Base-by-base conservation (phyloP, 2,888 invertebrate species). In the Pocota personata region DNA sequence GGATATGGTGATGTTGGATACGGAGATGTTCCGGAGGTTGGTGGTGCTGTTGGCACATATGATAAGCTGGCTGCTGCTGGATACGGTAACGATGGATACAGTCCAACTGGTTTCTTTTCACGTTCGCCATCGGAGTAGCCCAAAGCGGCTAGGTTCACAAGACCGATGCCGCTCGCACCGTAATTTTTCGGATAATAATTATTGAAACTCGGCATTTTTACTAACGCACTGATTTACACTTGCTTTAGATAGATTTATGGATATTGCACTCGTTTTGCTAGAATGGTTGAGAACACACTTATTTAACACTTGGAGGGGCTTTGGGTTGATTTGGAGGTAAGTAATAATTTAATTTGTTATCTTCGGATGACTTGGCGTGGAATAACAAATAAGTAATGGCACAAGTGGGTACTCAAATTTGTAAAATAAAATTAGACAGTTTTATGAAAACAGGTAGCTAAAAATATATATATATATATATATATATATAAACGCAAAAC, bases 101-200 rank as follows among this genome's bases (percentile, higher is more conserved):
- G 84, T 10, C 90, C 91, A 27, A 88, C 88, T 4, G 90, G 90
- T 77, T 88, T 88, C 43, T 87, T 83, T 73, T 75, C 66, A 43
- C 79, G 75, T 72, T 87, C 87, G 37, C 79, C 76, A 72, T 87
- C 89, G 48, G 89, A 89, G 87, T 91, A 91, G 66, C 91, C 92
- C 58, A 92, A 87, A 27, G 92, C 92, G 75, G 91, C 91, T 82
- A 91, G 87, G 87, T 92, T 92, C 50, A 91, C 90, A 69, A 91
- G 90, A 58, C 92, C 92, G 88, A 91, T 90, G 86, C 92, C 92
- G 82, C 89, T 91, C 50, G 92, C 89, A 88, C 91, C 90, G 89
- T 91, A 92, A 89, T 92, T 92, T 88, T 91, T 92, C 48, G 91
- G 92, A 89, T 91, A 92, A 87, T 91, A 77, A 75, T 88, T 79